phyloP scores from a whole-genome alignment of 2,797 vertebrate genomes.

The Pogoniulus pusillus region DNA sequence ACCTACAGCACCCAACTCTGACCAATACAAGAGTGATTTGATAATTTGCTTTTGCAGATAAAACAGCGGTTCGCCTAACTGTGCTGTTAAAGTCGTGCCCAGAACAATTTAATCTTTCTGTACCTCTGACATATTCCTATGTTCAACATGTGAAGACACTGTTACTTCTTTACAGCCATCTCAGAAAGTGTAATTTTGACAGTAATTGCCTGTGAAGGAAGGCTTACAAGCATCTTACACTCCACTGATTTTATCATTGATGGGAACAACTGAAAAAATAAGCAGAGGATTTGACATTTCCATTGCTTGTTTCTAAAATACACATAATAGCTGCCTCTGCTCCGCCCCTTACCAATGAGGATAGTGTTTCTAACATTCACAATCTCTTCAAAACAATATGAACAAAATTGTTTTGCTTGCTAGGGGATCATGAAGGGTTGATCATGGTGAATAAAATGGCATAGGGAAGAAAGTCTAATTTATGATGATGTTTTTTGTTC shows the following conservation, averaged over 20 bases:
- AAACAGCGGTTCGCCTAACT: neutral
- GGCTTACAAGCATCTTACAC: neutral
- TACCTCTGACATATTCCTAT: neutral
- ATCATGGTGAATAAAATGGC: neutral
- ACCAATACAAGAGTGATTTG: neutral
- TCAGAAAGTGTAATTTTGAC: neutral
- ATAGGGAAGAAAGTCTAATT: neutral
- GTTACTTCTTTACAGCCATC: neutral
- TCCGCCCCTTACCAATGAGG: neutral
- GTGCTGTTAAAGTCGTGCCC: neutral
- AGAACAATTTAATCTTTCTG: neutral
- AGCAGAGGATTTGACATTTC: neutral
- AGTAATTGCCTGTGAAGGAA: neutral
- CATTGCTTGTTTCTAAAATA: neutral
- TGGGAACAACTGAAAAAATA: fast-evolving
- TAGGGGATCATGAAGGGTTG: neutral
- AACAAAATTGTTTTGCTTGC: neutral
- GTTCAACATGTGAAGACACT: neutral
- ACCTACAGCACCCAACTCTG: neutral
- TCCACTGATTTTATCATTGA: neutral
- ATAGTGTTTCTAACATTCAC: neutral
- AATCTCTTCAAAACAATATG: neutral
- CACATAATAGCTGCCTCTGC: neutral
- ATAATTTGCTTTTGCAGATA: neutral
- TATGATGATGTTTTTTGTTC: neutral